Evolutionary conservation across 2,797 vertebrate species (phyloP), one percentile per base, ranked within the genome.

Genomic region (Menidia menidia): DNA sequence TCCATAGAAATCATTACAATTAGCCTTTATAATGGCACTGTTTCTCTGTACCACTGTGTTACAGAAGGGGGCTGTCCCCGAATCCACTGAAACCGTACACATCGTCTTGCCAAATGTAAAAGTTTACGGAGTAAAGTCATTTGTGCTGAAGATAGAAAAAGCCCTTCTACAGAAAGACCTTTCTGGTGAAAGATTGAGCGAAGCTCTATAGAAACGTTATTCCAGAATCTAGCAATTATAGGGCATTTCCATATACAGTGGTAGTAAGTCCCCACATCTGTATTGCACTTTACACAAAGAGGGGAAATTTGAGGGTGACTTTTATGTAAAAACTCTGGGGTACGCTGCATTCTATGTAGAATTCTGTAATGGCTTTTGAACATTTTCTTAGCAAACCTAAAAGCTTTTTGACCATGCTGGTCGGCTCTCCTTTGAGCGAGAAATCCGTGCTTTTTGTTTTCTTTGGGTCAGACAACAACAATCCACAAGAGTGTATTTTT

Each of bases 351-450:
- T 13, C 50, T 55, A 15, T 55, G 32, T n/a, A 32, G n/a, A n/a
- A 33, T 33, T 33, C 31, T 33, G 12, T 32, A 55, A n/a, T 25
- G 35, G 10, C 4, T 39, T 9, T 39, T n/a, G n/a, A n/a, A n/a
- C n/a, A n/a, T n/a, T 7, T 80, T 80, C 44, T 30, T 12, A 80
- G 67, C 18, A 33, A 5, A 60, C 74, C 2, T 6, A 48, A 77
- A 84, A 88, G n/a, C n/a, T n/a, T n/a, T n/a, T n/a, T n/a, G n/a
- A n/a, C n/a, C n/a, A n/a, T n/a, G n/a, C n/a, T n/a, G 82, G 86
- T 86, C 86, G 51, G 31, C 18, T 71, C 60, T 56, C 61, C 55
- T 60, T 48, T 52, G 60, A 51, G 69, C 4, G 35, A 71, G 53
- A n/a, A n/a, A n/a, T n/a, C n/a, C n/a, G n/a, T n/a, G n/a, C n/a